phyloP scores from a whole-genome alignment of 35 echinoderm and acorn worm genomes.

The Acanthaster planci region DNA sequence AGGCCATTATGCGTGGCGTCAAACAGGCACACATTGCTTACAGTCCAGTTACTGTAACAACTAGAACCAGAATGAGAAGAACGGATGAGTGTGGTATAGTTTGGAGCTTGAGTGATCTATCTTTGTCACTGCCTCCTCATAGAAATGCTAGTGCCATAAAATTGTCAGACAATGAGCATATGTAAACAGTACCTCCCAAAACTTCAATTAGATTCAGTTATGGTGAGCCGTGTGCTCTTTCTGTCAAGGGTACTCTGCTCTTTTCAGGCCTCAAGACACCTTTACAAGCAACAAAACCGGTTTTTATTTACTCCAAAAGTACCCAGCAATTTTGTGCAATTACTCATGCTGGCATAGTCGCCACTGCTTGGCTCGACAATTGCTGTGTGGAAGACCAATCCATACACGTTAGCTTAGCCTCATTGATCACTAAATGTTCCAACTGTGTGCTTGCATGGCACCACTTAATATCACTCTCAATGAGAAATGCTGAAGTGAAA shows the following conservation, averaged over 20 bases:
- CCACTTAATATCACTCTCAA: too few species aligned
- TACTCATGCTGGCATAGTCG: background rate
- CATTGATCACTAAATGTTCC: conserved; percentile 13
- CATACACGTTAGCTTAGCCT: conserved; percentile 12
- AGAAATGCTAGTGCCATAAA: background rate
- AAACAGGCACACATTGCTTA: too few species aligned
- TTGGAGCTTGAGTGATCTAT: background rate
- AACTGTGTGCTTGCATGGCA: too few species aligned
- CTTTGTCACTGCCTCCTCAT: background rate
- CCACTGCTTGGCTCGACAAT: background rate
- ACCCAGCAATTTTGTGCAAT: background rate
- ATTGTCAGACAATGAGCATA: background rate
- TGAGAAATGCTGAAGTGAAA: too few species aligned
- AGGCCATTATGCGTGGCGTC: too few species aligned
- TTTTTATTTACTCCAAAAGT: conserved; percentile 1
- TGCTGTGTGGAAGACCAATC: background rate
- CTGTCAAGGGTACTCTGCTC: background rate
- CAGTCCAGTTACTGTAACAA: too few species aligned
- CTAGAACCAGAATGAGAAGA: too few species aligned
- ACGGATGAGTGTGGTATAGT: too few species aligned
- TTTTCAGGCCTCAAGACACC: background rate
- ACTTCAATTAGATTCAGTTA: background rate
- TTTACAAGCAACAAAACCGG: background rate
- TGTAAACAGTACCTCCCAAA: background rate
- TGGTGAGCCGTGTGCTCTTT: background rate